Conservation (phyloP, 1,140 invertebrate species). For the Bathynomus jamesi region DNA sequence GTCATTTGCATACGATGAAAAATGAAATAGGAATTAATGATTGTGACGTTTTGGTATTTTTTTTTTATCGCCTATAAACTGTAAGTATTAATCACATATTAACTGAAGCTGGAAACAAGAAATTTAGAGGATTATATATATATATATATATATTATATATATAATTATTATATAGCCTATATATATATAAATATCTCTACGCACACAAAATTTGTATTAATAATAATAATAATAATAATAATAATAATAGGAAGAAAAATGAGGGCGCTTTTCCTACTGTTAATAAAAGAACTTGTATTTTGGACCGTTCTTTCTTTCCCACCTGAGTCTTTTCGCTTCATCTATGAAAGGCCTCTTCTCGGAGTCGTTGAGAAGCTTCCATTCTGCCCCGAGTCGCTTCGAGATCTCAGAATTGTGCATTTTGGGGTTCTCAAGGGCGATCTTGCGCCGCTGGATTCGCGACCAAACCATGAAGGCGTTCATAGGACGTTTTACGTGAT, state of each 20-base stretch:
- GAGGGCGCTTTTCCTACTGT: background rate
- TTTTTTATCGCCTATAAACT: too few species aligned
- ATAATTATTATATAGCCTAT: background rate
- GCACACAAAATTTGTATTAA: background rate
- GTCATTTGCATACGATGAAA: too few species aligned
- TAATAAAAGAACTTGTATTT: background rate
- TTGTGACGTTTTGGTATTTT: too few species aligned
- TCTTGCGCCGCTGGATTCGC: slow-evolving; percentile 89
- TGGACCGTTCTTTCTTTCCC: background rate
- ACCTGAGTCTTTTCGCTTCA: slow-evolving; percentile 83
- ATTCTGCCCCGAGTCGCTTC: slow-evolving; percentile 92
- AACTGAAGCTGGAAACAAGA: too few species aligned
- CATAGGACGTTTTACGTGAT: slow-evolving; percentile 96
- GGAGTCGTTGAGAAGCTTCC: slow-evolving; percentile 91
- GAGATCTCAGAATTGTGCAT: slow-evolving; percentile 99
- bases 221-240: slow-evolving; percentile 3
- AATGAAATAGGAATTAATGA: too few species aligned
- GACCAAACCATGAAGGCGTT: slow-evolving; percentile 99
- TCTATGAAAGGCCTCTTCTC: slow-evolving; percentile 99
- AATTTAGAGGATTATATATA: too few species aligned
- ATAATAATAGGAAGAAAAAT: background rate
- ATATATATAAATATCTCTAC: background rate
- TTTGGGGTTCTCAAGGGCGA: slow-evolving; percentile 99
- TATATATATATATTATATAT: background rate
- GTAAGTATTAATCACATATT: too few species aligned